A percentile compares a stretch with the other conserved stretches of the same genome.
These are phyloP conservation scores for Drosophila ercepeae DNA, from an alignment of 1,140 invertebrate species.

Conservation along the genomic window DNA sequence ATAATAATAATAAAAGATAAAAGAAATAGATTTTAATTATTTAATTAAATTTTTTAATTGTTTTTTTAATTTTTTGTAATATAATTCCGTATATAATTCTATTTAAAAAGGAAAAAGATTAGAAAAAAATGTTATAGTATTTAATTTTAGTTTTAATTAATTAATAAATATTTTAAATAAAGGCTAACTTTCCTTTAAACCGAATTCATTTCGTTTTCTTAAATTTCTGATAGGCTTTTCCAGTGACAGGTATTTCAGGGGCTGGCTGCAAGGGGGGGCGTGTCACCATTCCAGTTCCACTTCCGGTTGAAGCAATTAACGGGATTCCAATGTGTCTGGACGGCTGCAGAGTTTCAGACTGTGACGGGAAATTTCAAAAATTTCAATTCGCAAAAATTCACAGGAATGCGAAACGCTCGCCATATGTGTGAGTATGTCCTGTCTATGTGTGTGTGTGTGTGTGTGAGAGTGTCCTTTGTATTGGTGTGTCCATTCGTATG, in stretches of 20 bases:
- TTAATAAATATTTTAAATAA: neutral
- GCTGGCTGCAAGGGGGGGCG: neutral
- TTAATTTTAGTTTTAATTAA: no score
- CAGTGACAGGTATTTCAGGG: neutral
- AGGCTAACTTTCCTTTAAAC: no score
- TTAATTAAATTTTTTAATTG: no score
- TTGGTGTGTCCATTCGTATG: conserved; percentile 11
- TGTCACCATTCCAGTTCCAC: neutral
- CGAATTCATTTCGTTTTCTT: neutral
- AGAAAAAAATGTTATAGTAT: no score
- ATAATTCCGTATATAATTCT: no score
- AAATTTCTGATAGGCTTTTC: neutral
- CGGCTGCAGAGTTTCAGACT: conserved; percentile 53
- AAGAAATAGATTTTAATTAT: no score
- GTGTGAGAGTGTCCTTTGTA: conserved; percentile 4
- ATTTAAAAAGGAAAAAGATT: no score
- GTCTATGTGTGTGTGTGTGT: conserved; percentile 4
- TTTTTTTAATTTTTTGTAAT: no score
- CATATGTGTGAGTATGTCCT: neutral
- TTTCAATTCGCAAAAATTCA: conserved; percentile 79
- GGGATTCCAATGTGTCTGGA: conserved; percentile 71
- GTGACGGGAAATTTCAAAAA: conserved; percentile 80
- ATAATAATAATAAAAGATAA: no score
- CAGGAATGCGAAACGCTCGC: conserved; percentile 52
- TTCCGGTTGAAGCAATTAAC: conserved; percentile 61